phyloP scores from a whole-genome alignment of 2,797 vertebrate genomes.

The Thunnus albacares region DNA sequence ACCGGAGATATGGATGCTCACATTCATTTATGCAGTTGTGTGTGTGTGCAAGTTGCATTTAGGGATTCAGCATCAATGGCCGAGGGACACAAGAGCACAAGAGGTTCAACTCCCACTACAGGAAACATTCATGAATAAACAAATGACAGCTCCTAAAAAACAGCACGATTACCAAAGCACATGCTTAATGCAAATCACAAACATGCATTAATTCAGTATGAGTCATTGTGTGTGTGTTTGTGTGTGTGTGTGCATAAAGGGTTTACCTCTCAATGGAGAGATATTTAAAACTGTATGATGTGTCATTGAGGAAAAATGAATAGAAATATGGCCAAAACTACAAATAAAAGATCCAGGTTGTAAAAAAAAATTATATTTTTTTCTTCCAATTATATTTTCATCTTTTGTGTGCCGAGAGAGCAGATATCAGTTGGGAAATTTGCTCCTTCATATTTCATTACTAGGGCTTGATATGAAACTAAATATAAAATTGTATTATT shows the following conservation, averaged over 20 bases:
- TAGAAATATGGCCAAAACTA: not conserved
- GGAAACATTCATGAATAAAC: conserved; percentile 49
- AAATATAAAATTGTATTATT: not conserved
- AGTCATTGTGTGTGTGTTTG: not conserved
- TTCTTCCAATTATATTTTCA: not conserved
- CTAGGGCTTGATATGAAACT: not conserved
- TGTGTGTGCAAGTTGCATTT: conserved; percentile 13
- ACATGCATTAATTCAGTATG: not conserved
- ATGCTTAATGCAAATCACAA: conserved; percentile 1
- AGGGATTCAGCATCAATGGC: conserved; percentile 9
- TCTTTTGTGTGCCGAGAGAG: not conserved
- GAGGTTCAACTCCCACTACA: conserved; percentile 54
- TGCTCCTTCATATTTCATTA: conserved; percentile 41
- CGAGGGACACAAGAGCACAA: conserved; percentile 19
- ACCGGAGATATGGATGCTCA: conserved; percentile 47
- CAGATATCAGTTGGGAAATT: conserved; percentile 17
- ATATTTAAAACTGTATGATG: not conserved
- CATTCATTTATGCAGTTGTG: conserved; percentile 13
- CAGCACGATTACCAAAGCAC: conserved; percentile 11
- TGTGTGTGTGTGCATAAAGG: not conserved
- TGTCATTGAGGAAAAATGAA: not conserved
- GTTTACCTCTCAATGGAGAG: not conserved
- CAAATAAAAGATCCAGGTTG: not conserved
- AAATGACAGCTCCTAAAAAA: conserved; percentile 19
- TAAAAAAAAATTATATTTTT: not conserved